A percentile compares a stretch with the other conserved stretches of the same genome.
Conservation (phyloP, 1,140 invertebrate genomes). For the Propsilocerus akamusi region DNA sequence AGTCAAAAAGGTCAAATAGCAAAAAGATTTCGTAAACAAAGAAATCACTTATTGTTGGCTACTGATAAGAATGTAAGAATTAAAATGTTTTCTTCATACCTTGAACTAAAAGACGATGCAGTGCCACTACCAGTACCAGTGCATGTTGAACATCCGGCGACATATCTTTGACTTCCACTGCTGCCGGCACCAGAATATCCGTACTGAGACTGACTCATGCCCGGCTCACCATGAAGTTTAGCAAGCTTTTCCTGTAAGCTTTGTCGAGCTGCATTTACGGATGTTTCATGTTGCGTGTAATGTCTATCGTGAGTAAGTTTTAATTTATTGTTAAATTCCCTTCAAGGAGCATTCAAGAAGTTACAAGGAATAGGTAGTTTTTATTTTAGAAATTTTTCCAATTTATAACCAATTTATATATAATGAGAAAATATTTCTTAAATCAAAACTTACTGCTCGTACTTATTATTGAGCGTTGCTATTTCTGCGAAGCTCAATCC, state of each 20-base stretch:
- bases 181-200: not conserved
- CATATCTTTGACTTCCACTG: not conserved
- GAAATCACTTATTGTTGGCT: too few relatives aligned
- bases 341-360: not conserved
- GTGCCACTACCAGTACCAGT: not conserved
- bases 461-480: not conserved
- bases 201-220: not conserved
- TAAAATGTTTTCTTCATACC: not conserved
- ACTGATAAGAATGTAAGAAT: too few relatives aligned
- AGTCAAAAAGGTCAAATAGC: too few relatives aligned
- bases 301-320: conserved; percentile 11
- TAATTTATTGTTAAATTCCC: not conserved
- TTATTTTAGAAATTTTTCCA: not conserved
- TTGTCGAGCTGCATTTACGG: conserved; percentile 15
- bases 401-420: not conserved
- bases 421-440: not conserved
- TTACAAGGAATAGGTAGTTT: not conserved
- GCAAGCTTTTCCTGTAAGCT: conserved; percentile 8
- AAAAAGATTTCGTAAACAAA: too few relatives aligned
- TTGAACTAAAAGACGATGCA: not conserved
- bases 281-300: conserved; percentile 14
- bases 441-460: not conserved
- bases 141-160: not conserved
- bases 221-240: too few relatives aligned
- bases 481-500: not conserved